phyloP scores from a whole-genome alignment of 2,797 vertebrate genomes.

The Mustela erminea region DNA sequence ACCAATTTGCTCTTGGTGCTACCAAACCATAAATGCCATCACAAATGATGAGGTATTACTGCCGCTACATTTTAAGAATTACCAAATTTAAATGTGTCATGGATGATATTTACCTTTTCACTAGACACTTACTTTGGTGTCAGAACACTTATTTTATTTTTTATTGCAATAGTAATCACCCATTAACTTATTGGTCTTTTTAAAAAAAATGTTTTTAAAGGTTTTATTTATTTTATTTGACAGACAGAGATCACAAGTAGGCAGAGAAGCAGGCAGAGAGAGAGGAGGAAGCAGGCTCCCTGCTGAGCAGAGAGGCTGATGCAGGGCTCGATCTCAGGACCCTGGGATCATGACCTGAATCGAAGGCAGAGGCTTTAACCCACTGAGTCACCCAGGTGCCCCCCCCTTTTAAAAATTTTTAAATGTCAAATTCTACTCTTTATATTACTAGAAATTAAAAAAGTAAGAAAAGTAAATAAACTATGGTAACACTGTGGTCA shows the following conservation, averaged over 20 bases:
- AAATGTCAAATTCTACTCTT: slow-evolving; percentile 43
- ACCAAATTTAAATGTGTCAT: background rate
- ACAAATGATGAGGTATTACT: slow-evolving; percentile 54
- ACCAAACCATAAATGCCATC: background rate
- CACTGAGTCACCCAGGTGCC: no score
- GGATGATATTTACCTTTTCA: slow-evolving; percentile 44
- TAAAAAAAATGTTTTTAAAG: background rate
- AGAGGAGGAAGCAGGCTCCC: no score
- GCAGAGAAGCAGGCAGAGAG: no score
- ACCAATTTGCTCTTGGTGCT: slow-evolving; percentile 47
- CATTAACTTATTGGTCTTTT: slow-evolving; percentile 22
- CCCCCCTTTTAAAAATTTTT: background rate
- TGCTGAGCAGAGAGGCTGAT: no score
- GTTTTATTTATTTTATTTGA: no score
- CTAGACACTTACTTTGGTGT: background rate
- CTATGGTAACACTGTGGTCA: background rate
- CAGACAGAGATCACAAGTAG: no score
- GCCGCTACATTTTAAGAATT: slow-evolving; percentile 32
- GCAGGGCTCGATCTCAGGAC: no score
- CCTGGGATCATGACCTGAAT: no score
- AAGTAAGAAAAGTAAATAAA: background rate
- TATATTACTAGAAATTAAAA: background rate
- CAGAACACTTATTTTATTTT: slow-evolving; percentile 15
- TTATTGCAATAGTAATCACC: background rate
- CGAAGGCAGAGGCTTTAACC: no score